Percentiles rank a stretch among this genome's conserved stretches.
These are phyloP conservation scores for Portunus trituberculatus DNA, from an alignment of 1,140 invertebrate genomes.

Conservation along the genomic window DNA sequence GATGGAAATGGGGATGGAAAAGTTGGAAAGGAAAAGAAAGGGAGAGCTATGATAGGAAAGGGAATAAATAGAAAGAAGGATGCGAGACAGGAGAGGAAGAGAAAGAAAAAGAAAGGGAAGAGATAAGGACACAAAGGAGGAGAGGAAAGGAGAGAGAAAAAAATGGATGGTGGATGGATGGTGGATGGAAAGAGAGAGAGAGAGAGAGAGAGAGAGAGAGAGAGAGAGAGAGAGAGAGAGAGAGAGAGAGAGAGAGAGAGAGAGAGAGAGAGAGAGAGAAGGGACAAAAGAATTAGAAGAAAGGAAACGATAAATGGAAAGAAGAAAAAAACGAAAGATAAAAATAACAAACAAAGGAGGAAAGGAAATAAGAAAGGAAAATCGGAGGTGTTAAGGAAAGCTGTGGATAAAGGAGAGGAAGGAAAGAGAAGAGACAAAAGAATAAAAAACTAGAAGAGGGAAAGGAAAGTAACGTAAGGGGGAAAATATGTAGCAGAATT, in stretches of 20 bases:
- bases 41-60: too few relatives aligned
- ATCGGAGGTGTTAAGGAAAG: background rate
- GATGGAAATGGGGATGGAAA: too few relatives aligned
- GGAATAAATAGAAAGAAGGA: too few relatives aligned
- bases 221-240: background rate
- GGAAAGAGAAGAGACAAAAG: background rate
- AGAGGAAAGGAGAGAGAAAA: background rate
- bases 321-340: background rate
- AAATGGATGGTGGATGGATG: background rate
- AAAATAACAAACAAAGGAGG: background rate
- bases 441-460: background rate
- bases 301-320: background rate
- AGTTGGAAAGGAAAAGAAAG: background rate
- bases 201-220: too few relatives aligned
- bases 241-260: background rate
- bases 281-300: too few relatives aligned
- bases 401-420: background rate
- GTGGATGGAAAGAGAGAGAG: background rate
- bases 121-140: background rate
- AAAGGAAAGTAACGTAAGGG: background rate
- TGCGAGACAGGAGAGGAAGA: too few relatives aligned
- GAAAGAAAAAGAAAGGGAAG: too few relatives aligned
- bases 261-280: background rate
- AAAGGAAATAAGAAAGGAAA: background rate
- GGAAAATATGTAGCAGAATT: background rate